Base-by-base conservation (phyloP, 1,140 invertebrate species). In the Diprion similis region DNA sequence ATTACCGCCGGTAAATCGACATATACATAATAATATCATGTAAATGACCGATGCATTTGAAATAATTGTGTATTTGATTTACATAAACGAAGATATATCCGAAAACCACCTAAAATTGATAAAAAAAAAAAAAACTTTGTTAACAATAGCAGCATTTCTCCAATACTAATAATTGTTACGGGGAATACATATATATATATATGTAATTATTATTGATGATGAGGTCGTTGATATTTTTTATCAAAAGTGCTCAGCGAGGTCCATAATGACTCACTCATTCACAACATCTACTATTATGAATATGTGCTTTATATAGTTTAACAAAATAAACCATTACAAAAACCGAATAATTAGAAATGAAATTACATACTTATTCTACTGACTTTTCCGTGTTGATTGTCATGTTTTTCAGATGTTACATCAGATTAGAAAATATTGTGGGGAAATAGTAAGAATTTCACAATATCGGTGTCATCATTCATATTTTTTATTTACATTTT, bases 291-390 rank as follows among this genome's bases (percentile, higher is more conserved):
- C 66, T 68, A 80, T 82, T 81, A 81, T 79, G 78, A 81, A 82
- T 81, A 82, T 82, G 78, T 82, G 82, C 82, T 83, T 83, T 83
- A 82, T 83, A 83, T 81, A 82, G 80, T 83, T 81, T 82, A 82
- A 82, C 78, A 82, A 83, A 83, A 83, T 83, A 83, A 83, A 83
- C 80, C 76, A 82, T 82, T 82, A 76, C 73, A 80, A 81, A 80
- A 80, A 79, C 77, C 51, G n/a, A 59, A 59, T 59, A 15, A 59
- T 17, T 59, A 6, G 6, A 1, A 6, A 37, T 37, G 24, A 37
- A 37, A 37, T 37, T 37, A 37, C 24, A 6, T 37, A 37, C 24
- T 37, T 37, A 37, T 37, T 37, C 24, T 1, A 37, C 6, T 37
- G 24, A 37, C 6, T 37, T 37, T 37, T 37, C 24, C 24, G 24